phyloP scores from a whole-genome alignment of 2,888 invertebrate species.

The Hirtodrosophila alboralis region DNA sequence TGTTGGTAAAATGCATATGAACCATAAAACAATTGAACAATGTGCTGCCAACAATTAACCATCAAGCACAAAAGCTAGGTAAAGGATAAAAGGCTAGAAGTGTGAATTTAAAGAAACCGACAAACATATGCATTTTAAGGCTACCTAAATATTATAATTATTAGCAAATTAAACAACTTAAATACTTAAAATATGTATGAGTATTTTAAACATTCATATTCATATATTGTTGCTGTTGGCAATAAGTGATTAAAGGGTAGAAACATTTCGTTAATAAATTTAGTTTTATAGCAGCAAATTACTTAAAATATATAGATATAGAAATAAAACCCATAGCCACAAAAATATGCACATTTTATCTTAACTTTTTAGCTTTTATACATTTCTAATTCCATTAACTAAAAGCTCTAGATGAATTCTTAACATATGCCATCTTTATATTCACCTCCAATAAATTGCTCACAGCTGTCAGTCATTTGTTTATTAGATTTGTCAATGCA shows the following conservation, averaged over 20 bases:
- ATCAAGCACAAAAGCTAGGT: constrained; percentile 38
- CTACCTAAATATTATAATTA: not conserved
- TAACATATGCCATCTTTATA: constrained; percentile 25
- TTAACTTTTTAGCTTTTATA: too few species aligned
- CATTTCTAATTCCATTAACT: constrained; percentile 35
- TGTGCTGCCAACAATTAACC: constrained; percentile 67
- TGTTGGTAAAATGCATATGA: constrained; percentile 74
- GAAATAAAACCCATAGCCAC: too few species aligned
- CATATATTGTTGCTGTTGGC: too few species aligned
- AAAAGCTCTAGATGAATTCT: constrained; percentile 32
- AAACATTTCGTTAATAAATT: too few species aligned
- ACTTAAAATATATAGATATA: too few species aligned
- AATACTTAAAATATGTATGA: too few species aligned
- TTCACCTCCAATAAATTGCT: constrained; percentile 43
- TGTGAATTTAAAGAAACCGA: too few species aligned
- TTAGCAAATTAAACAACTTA: too few species aligned
- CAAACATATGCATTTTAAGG: not conserved
- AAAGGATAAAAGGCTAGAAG: constrained; percentile 19
- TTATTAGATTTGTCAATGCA: constrained; percentile 78
- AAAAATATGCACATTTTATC: too few species aligned
- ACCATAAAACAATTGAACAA: constrained; percentile 79
- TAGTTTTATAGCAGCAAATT: too few species aligned
- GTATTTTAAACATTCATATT: too few species aligned
- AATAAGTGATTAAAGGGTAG: too few species aligned
- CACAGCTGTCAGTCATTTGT: constrained; percentile 63